Evolutionary conservation across 37 sponge, comb jelly and placozoan species (phyloP).

Genomic region (Aplysina aerophoba): DNA sequence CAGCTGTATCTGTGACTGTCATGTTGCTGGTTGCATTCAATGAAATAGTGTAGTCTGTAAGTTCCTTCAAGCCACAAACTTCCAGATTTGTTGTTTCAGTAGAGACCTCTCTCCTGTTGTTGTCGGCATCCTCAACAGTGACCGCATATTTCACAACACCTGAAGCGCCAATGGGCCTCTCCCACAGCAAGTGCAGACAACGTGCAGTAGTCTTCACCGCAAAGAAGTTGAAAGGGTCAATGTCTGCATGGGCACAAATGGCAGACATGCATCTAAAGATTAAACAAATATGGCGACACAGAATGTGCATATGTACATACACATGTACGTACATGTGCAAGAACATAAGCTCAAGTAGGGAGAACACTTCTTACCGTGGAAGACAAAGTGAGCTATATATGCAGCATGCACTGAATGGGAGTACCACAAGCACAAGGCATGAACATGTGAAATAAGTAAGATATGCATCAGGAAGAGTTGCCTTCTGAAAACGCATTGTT

Average conservation of each 20-base stretch:
- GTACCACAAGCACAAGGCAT: too few species aligned
- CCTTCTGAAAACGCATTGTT: too few species aligned
- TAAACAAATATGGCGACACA: too few species aligned
- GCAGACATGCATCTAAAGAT: too few species aligned
- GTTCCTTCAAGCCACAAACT: neutral
- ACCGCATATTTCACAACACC: neutral
- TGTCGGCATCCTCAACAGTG: neutral
- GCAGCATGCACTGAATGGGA: too few species aligned
- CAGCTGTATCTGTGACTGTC: neutral
- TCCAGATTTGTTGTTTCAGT: neutral
- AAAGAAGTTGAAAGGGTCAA: conserved; percentile 21
- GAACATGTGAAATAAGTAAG: too few species aligned
- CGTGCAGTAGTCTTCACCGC: neutral
- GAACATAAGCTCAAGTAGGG: too few species aligned
- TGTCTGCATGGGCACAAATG: neutral
- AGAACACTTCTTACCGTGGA: too few species aligned
- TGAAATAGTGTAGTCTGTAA: neutral
- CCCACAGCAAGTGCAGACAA: neutral
- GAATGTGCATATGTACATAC: too few species aligned
- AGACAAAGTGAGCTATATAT: too few species aligned
- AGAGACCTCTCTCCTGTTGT: neutral
- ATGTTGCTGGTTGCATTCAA: neutral
- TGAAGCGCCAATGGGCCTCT: conserved; percentile 3
- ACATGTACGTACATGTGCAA: too few species aligned
- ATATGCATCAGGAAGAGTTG: too few species aligned